Base-by-base conservation (phyloP, 1,140 invertebrate species). In the Drosophila novamexicana region DNA sequence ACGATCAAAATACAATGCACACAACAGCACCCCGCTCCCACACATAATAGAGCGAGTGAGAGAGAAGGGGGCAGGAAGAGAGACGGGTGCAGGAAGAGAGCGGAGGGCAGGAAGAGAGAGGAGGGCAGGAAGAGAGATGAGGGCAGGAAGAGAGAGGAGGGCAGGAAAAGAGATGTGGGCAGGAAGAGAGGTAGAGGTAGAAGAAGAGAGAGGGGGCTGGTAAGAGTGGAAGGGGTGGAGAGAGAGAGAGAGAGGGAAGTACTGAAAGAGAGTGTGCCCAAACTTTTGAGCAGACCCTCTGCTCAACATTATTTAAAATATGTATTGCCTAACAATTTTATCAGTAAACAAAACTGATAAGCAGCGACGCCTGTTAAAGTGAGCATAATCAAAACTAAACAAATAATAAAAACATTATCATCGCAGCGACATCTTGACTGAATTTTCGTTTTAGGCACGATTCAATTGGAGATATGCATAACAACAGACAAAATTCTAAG, bases 1-100 rank as follows among this genome's bases (percentile, higher is more conserved):
- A 14, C 84, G 74, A 70, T 71, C 81, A 83, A 83, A 79, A 80
- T 77, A 63, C 49, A 73, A 58, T 84, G 77, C 77, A 79, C 44
- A 56, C 68, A 64, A 68, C 59, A 44, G 62, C 67, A 53, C 50
- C 52, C 57, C 62, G 57, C 42, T 32, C 18, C 44, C 52, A 53
- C 54, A 44, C 39, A 49, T 42, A 68, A 39, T 32, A 22, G 63
- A 32, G 39, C 40, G 29, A 52, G 14, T 22, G 40, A 50, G n/a
- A 32, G 32, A 9, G 29, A 34, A 16, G 22, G 22, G 4, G 22
- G 0, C 4, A 29, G 22, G 22, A 29, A 29, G 22, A 29, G 22
- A 29, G 22, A 29, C 16, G 22, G 29, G 47, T 18, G 22, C 22
- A 22, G 22, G 22, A 22, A 32, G 40, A 37, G 45, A 39, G 40